These are phyloP conservation scores for Oryzias sinensis DNA, from an alignment of 2,797 vertebrate genomes.

Conservation along the genomic window DNA sequence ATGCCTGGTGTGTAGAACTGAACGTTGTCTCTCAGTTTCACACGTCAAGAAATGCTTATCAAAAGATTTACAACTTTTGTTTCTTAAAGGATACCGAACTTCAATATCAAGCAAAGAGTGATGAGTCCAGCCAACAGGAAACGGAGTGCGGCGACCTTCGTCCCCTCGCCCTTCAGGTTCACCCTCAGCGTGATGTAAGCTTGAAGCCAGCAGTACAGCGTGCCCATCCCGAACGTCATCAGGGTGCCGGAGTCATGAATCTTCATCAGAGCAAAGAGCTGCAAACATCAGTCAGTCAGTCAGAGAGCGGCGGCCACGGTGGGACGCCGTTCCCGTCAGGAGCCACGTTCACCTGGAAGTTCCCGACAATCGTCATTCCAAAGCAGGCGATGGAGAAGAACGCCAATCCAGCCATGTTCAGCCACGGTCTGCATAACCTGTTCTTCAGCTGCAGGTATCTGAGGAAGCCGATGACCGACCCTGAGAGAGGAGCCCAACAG, in stretches of 20 bases:
- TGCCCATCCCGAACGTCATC: slow-evolving; percentile 86
- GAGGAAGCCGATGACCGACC: slow-evolving; percentile 82
- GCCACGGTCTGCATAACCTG: slow-evolving; percentile 77
- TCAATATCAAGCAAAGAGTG: slow-evolving; percentile 82
- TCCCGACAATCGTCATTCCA: slow-evolving; percentile 91
- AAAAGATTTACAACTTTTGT: background rate
- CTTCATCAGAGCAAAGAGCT: slow-evolving; percentile 79
- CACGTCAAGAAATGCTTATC: background rate
- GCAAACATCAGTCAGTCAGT: background rate
- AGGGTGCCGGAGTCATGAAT: slow-evolving; percentile 85
- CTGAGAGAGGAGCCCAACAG: slow-evolving; percentile 60
- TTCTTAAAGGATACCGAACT: slow-evolving; percentile 84
- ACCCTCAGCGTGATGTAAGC: slow-evolving; percentile 86
- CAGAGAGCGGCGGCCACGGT: background rate
- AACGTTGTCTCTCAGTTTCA: background rate
- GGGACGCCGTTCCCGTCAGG: background rate
- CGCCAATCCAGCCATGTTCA: slow-evolving; percentile 81
- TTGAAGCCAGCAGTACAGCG: slow-evolving; percentile 89
- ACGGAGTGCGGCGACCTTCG: slow-evolving; percentile 75
- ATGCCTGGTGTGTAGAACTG: too few relatives aligned
- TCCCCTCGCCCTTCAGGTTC: slow-evolving; percentile 86
- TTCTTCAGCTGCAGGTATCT: slow-evolving; percentile 88
- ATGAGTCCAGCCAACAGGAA: slow-evolving; percentile 83
- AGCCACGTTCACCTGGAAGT: slow-evolving; percentile 84
- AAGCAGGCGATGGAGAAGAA: slow-evolving; percentile 81